These are phyloP conservation scores for Camponotus vicinus DNA, from an alignment of 1,140 invertebrate genomes.

Conservation along the genomic window DNA sequence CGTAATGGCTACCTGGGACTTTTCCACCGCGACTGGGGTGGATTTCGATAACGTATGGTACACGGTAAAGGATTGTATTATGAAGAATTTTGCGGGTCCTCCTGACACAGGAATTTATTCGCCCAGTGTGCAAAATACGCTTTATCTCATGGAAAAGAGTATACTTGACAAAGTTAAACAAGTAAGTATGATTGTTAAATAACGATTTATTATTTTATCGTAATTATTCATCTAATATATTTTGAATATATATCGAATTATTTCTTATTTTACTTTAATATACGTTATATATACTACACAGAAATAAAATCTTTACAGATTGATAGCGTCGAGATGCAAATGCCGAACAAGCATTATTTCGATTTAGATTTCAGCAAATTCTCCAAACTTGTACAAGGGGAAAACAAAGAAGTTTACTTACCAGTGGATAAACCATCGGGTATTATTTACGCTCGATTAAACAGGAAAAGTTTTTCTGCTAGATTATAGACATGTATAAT, in stretches of 20 bases:
- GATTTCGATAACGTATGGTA: constrained; percentile 16
- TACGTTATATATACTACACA: not conserved
- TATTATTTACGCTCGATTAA: constrained; percentile 90
- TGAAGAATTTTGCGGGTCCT: constrained; percentile 27
- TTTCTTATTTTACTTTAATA: not conserved
- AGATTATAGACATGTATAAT: constrained; percentile 81
- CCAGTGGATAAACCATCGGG: constrained; percentile 92
- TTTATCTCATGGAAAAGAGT: constrained; percentile 15
- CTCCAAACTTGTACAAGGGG: constrained; percentile 87
- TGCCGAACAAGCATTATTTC: constrained; percentile 94
- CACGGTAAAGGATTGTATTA: constrained; percentile 15
- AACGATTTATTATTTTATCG: not conserved
- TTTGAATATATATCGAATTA: not conserved
- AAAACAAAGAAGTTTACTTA: constrained; percentile 90
- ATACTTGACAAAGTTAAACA: constrained; percentile 37
- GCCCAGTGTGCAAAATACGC: constrained; percentile 21
- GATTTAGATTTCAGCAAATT: constrained; percentile 91
- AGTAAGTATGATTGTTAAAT: not conserved
- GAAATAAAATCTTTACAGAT: constrained; percentile 85
- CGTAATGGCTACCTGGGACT: constrained; percentile 28
- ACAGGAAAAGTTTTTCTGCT: constrained; percentile 87
- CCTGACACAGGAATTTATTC: constrained; percentile 7
- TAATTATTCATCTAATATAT: not conserved
- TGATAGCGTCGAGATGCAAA: constrained; percentile 89
- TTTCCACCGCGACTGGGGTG: constrained; percentile 8